Percentiles rank a stretch among this genome's conserved stretches.
phyloP scores from a whole-genome alignment of 2,888 invertebrate genomes.

The Amorpha juglandis region DNA sequence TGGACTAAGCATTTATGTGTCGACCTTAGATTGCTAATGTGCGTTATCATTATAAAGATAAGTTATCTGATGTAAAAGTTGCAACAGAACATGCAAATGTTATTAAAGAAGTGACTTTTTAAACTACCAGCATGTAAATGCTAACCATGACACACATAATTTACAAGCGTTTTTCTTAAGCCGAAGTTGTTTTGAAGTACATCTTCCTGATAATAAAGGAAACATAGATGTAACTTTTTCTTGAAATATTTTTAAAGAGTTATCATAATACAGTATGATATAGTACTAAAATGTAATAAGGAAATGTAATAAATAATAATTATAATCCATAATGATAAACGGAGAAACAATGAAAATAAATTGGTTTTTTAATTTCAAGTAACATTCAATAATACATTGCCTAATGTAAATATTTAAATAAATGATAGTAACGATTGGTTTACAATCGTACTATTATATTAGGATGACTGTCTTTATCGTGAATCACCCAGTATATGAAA shows the following conservation, averaged over 20 bases:
- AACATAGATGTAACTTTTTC: background rate
- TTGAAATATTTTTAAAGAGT: background rate
- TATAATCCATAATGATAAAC: background rate
- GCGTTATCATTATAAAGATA: conserved; percentile 12
- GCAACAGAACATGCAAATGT: background rate
- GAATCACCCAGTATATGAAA: conserved; percentile 75
- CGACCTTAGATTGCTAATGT: conserved; percentile 12
- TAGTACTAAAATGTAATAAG: background rate
- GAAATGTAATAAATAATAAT: background rate
- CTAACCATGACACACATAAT: conserved; percentile 12
- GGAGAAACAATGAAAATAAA: background rate
- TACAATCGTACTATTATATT: background rate
- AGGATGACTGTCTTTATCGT: conserved; percentile 55
- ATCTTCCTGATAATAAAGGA: background rate
- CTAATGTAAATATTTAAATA: background rate
- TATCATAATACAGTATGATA: too few relatives aligned
- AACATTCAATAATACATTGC: background rate
- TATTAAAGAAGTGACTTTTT: conserved; percentile 10
- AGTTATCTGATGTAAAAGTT: conserved; percentile 1
- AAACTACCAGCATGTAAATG: background rate
- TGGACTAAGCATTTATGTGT: conserved; percentile 8
- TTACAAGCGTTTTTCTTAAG: background rate
- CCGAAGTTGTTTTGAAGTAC: background rate
- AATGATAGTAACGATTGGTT: background rate
- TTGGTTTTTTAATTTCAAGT: conserved; percentile 2